Base-by-base conservation (phyloP, 2,888 invertebrate species). In the Dexiosoma caninum region DNA sequence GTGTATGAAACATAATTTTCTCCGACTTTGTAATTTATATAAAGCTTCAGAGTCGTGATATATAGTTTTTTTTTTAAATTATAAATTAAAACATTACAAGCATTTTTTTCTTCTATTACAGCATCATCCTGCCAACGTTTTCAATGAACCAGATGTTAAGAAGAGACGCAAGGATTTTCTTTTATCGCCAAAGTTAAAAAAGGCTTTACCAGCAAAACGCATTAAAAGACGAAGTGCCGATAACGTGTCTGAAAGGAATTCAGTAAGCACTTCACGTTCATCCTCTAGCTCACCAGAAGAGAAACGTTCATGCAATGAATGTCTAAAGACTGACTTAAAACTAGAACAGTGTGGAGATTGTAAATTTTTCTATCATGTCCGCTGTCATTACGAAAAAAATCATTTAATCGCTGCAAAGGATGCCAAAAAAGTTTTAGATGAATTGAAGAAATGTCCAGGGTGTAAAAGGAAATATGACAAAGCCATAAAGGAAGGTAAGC, bases 131-230 rank as follows among this genome's bases (percentile, higher is more conserved):
- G 49, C 53, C 16, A 55, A 67, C 21, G 27, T 60, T 10, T 2
- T 16, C 9, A 60, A 69, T 64, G 78, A 78, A n/a, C 49, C 76
- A 3, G 82, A 83, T 4, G 70, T 71, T 9, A 86, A 85, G 62
- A 89, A 87, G 74, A 89, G 88, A 64, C 85, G 85, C 10, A 89
- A 89, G 76, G 85, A 86, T 57, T 87, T 88, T 66, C 84, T 89
- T 2, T 74, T 90, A 10, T 90, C 90, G 35, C 90, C 90, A 23
- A 87, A 88, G 69, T 86, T 86, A 0, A 89, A 86, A 74, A 87
- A 87, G 46, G 60, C 76, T 0, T 35, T 88, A 40, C 88, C 86
- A 72, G 84, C 84, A 8, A 86, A 86, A 78, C 81, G 85, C 70
- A n/a, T 64, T 16, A 84, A 84, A 74, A 80, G 83, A 37, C 23